Percentiles rank a stretch among this genome's conserved stretches.
Conservation (phyloP, 2,113 vertebrate genomes). For the Macaca nemestrina region DNA sequence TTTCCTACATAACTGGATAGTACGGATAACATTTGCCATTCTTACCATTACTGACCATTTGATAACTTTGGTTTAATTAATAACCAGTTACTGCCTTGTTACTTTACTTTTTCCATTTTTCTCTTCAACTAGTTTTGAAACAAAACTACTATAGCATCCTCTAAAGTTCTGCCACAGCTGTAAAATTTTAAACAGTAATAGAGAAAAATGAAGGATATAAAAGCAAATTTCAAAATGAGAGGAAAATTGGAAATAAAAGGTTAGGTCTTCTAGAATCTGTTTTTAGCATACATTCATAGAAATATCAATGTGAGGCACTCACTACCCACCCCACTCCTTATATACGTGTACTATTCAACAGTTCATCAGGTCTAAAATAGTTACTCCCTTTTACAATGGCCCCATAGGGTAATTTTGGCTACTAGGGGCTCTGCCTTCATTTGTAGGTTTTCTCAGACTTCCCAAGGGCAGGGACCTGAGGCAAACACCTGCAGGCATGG, state of each 20-base stretch:
- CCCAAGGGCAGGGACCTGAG: constrained; percentile 16
- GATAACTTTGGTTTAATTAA: constrained; percentile 60
- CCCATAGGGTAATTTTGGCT: background rate
- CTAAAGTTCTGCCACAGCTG: constrained; percentile 41
- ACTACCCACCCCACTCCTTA: background rate
- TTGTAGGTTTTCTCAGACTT: background rate
- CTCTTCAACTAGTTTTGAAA: constrained; percentile 45
- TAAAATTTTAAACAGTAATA: constrained; percentile 6
- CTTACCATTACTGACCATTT: constrained; percentile 59
- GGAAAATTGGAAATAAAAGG: constrained; percentile 28
- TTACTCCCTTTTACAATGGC: background rate
- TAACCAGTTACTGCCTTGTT: background rate
- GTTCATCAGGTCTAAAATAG: background rate
- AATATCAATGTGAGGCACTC: background rate
- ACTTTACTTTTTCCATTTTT: constrained; percentile 19
- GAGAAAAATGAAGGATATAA: background rate
- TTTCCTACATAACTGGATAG: constrained; percentile 29
- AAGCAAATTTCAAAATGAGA: constrained; percentile 47
- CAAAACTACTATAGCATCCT: background rate
- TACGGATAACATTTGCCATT: constrained; percentile 58
- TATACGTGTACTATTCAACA: background rate
- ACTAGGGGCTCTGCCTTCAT: background rate
- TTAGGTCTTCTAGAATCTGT: background rate
- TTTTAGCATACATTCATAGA: constrained; percentile 37
- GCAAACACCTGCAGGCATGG: constrained; percentile 38